Base-by-base conservation (phyloP, 2,888 invertebrate species). In the Volucella inanis region DNA sequence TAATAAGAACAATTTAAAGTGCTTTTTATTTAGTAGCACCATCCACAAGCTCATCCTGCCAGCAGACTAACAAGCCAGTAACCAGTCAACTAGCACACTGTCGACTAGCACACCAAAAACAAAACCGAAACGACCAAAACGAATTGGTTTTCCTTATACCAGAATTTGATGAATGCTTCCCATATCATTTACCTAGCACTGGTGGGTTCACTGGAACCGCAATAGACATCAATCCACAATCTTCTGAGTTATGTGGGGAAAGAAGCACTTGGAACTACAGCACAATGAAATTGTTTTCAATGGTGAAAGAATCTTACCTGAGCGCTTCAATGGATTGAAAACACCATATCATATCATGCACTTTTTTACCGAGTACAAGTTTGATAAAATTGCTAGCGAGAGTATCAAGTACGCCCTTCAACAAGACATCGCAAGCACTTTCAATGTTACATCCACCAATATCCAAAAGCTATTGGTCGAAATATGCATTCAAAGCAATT, bases 91-190 rank as follows among this genome's bases (percentile, higher is more conserved):
- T n/a, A n/a, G 22, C n/a, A 18, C 43, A 59, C 41, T 43, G 18
- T 59, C 43, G 59, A 59, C 43, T 59, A 59, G 41, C 59, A 43
- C 59, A 59, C 59, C 59, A 59, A 59, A 59, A 59, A 59, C 18
- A 59, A 59, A 59, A 43, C 59, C 59, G 18, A 59, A 38, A 55
- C 38, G 31, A 31, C 52, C 22, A 54, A 54, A 57, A n/a, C 15
- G 15, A 59, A 59, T 18, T 59, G 43, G 18, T 12, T 59, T 18
- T 59, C 43, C 43, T 43, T 59, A n/a, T 59, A 59, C 59, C 59
- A 43, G 57, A 59, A 11, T 59, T 59, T 11, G 43, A 15, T 59
- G 41, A 43, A 43, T 43, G 59, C 18, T 59, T 15, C 43, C 18
- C 59, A 59, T 59, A 59, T 59, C 59, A 59, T 43, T 43, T 43